phyloP scores from a whole-genome alignment of 2,888 invertebrate species.

The Spicauda simplicius region DNA sequence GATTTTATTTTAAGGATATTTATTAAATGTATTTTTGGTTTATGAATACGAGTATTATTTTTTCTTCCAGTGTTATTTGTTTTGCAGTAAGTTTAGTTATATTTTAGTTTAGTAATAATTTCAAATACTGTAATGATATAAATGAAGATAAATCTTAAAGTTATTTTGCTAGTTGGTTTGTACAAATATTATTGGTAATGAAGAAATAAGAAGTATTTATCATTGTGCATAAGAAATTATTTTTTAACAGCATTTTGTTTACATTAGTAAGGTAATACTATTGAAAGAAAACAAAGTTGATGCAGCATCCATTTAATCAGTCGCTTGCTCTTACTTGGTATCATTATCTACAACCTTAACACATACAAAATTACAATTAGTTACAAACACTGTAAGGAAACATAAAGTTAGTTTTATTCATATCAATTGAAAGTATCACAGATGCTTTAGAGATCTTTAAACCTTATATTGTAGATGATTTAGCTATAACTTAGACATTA shows the following conservation, averaged over 20 bases:
- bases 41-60: not conserved
- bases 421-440: slow-evolving; percentile 82
- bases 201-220: too few relatives aligned
- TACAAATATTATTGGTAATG: too few relatives aligned
- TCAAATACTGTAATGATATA: too few relatives aligned
- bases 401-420: slow-evolving; percentile 75
- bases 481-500: slow-evolving; percentile 56
- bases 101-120: too few relatives aligned
- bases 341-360: slow-evolving; percentile 50
- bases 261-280: not conserved
- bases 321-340: slow-evolving; percentile 54
- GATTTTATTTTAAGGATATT: not conserved
- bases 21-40: slow-evolving; percentile 5
- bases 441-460: slow-evolving; percentile 82
- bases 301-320: slow-evolving; percentile 70
- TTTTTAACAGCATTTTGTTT: too few relatives aligned
- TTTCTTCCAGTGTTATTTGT: not conserved
- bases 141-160: too few relatives aligned
- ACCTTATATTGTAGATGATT: slow-evolving; percentile 77
- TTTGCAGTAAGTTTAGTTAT: not conserved
- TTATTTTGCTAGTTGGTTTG: too few relatives aligned
- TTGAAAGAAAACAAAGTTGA: slow-evolving; percentile 45
- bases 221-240: too few relatives aligned
- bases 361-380: slow-evolving; percentile 44
- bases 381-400: slow-evolving; percentile 60